A percentile compares a stretch with the other conserved stretches of the same genome.
Evolutionary conservation across 1,140 invertebrate species (phyloP).

Genomic region (Drosophila varians): DNA sequence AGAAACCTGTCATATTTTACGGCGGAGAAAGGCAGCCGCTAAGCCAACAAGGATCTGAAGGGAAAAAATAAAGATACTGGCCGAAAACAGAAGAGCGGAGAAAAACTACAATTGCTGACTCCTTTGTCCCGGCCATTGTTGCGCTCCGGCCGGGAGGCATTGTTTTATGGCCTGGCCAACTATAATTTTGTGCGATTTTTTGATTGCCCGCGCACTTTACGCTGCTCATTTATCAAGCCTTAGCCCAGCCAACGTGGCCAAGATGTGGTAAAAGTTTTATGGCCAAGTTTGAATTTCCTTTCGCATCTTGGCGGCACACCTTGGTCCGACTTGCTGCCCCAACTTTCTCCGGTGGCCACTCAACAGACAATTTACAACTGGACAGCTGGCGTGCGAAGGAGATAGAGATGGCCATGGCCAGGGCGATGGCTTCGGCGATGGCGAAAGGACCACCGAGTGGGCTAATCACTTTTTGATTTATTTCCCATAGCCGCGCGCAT

Average conservation of each 20-base stretch:
- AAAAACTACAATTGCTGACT: slow-evolving; percentile 38
- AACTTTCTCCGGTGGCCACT: slow-evolving; percentile 53
- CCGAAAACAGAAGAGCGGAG: slow-evolving; percentile 24
- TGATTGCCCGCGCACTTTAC: slow-evolving; percentile 68
- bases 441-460: slow-evolving; percentile 10
- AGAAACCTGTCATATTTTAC: slow-evolving; percentile 37
- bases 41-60: slow-evolving; percentile 9
- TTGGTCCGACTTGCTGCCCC: slow-evolving; percentile 32
- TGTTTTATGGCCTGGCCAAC: slow-evolving; percentile 63
- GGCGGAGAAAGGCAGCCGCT: background rate
- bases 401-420: background rate
- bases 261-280: slow-evolving; percentile 73
- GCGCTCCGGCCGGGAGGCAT: slow-evolving; percentile 32
- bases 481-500: slow-evolving; percentile 53
- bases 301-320: slow-evolving; percentile 43
- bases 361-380: slow-evolving; percentile 77
- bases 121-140: slow-evolving; percentile 61
- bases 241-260: slow-evolving; percentile 21
- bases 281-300: slow-evolving; percentile 75
- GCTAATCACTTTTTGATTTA: slow-evolving; percentile 82
- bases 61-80: background rate
- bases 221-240: slow-evolving; percentile 71
- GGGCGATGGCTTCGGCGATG: background rate
- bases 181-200: slow-evolving; percentile 78
- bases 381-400: slow-evolving; percentile 41